phyloP scores from a whole-genome alignment of 2,888 invertebrate species.

The Aphodius granarius region DNA sequence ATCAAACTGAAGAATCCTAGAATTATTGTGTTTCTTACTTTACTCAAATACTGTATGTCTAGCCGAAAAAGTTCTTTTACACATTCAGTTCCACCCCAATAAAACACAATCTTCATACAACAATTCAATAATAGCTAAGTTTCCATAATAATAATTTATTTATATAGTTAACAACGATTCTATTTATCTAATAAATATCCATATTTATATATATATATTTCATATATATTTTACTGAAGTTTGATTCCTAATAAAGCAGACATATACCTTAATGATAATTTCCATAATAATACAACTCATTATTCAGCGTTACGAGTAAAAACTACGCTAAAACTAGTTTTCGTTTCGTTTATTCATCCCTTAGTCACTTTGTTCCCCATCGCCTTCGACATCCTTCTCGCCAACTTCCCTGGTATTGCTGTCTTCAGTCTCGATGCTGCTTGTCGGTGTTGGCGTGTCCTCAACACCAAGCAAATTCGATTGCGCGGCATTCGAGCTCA shows the following conservation, averaged over 20 bases:
- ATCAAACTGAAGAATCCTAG: too few species aligned
- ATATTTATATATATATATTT: slow-evolving; percentile 11
- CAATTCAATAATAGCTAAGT: background rate
- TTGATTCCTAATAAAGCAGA: slow-evolving; percentile 53
- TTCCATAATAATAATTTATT: slow-evolving; percentile 48
- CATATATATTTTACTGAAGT: slow-evolving; percentile 36
- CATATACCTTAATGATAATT: slow-evolving; percentile 27
- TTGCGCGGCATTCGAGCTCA: slow-evolving; percentile 43
- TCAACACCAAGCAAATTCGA: slow-evolving; percentile 46
- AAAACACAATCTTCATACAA: background rate
- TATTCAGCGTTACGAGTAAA: background rate
- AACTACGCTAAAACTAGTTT: background rate
- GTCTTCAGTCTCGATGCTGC: slow-evolving; percentile 62
- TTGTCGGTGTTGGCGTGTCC: slow-evolving; percentile 61
- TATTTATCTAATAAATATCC: slow-evolving; percentile 40
- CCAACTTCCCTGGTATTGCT: slow-evolving; percentile 58
- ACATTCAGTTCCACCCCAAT: background rate
- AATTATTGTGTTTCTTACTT: background rate
- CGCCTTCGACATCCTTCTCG: slow-evolving; percentile 60
- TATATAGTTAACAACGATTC: slow-evolving; percentile 53
- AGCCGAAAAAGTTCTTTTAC: background rate
- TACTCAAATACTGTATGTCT: background rate
- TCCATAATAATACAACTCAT: slow-evolving; percentile 7
- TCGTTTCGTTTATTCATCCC: background rate
- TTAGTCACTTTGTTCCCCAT: slow-evolving; percentile 62